A percentile compares a stretch with the other conserved stretches of the same genome.
These are phyloP conservation scores for Drosophila borborema DNA, from an alignment of 2,888 invertebrate species.

Conservation along the genomic window DNA sequence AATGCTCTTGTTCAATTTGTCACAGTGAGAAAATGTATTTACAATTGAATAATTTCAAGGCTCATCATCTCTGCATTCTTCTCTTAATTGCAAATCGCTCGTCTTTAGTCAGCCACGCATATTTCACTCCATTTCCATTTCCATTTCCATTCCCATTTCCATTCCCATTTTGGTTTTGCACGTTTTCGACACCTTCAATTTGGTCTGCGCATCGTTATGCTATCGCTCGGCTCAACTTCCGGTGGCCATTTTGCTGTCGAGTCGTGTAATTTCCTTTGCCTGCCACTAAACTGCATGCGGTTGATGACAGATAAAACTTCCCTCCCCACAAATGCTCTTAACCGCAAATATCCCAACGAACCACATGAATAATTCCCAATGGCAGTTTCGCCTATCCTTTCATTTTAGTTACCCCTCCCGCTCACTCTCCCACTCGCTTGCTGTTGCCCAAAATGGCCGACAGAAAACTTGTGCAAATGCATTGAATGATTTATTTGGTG, in stretches of 20 bases:
- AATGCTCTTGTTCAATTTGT: constrained; percentile 44
- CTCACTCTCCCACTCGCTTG: neutral
- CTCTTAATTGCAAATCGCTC: constrained; percentile 17
- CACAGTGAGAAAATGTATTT: constrained; percentile 19
- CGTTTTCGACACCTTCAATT: constrained; percentile 49
- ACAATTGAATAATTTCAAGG: constrained; percentile 65
- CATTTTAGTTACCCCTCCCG: neutral
- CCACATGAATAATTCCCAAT: constrained; percentile 72
- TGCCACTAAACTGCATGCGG: constrained; percentile 79
- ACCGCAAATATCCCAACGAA: constrained; percentile 52
- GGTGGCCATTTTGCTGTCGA: constrained; percentile 58
- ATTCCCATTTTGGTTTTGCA: neutral
- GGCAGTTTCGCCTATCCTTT: constrained; percentile 32
- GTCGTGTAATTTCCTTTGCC: constrained; percentile 68
- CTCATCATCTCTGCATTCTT: constrained; percentile 55
- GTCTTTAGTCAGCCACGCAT: neutral
- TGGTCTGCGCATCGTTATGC: constrained; percentile 12
- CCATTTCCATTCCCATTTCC: neutral
- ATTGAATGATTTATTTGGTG: constrained; percentile 80
- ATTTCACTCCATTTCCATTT: constrained; percentile 28
- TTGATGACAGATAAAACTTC: constrained; percentile 71
- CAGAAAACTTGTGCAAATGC: constrained; percentile 65
- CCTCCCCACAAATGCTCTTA: constrained; percentile 19
- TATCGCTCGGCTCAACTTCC: constrained; percentile 36
- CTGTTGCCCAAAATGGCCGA: constrained; percentile 63